phyloP scores from a whole-genome alignment of 2,888 invertebrate species.

The Galerucella pusilla region DNA sequence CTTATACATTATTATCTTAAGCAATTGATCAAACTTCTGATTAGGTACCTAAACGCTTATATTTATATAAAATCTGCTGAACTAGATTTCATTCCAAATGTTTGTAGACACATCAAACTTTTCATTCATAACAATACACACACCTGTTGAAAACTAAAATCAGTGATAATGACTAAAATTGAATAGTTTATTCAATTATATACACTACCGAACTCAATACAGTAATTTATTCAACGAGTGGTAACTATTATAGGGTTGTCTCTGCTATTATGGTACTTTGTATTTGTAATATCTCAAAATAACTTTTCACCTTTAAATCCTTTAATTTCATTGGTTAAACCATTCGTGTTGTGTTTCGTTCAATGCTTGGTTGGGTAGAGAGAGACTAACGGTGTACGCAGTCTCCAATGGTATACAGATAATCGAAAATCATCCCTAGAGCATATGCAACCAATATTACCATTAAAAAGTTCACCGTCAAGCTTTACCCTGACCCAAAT shows the following conservation, averaged over 20 bases:
- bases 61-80: background rate
- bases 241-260: slow-evolving; percentile 1
- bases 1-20: background rate
- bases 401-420: background rate
- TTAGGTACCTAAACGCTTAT: background rate
- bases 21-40: slow-evolving; percentile 3
- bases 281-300: slow-evolving; percentile 40
- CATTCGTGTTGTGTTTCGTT: slow-evolving; percentile 4
- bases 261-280: background rate
- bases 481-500: too few species aligned
- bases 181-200: slow-evolving; percentile 20
- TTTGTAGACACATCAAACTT: slow-evolving; percentile 31
- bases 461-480: background rate
- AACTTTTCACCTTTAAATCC: slow-evolving; percentile 38
- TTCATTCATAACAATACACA: slow-evolving; percentile 41
- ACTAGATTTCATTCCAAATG: slow-evolving; percentile 5
- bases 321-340: slow-evolving; percentile 30
- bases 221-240: slow-evolving; percentile 23
- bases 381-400: background rate
- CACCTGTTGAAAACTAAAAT: background rate
- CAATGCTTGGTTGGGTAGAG: background rate
- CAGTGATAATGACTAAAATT: background rate
- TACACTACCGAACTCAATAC: slow-evolving; percentile 24
- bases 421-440: background rate
- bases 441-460: background rate